phyloP scores from a whole-genome alignment of 2,113 vertebrate species.

The Aspidoscelis tigris region DNA sequence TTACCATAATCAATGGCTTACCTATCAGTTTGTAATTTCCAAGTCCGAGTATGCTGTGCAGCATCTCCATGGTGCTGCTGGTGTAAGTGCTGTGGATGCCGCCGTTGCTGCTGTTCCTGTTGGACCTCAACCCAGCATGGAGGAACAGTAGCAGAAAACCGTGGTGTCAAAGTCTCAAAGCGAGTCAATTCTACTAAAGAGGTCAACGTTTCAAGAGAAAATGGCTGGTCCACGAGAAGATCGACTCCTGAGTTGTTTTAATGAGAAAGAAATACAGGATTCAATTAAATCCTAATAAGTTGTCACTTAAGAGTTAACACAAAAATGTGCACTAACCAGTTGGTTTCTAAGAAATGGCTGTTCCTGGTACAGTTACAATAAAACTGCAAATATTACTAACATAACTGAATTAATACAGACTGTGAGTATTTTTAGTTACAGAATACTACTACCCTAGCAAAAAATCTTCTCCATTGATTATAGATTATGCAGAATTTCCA shows the following conservation, averaged over 20 bases:
- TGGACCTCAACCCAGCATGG: slow-evolving; percentile 99
- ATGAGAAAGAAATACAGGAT: not conserved
- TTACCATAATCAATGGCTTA: slow-evolving; percentile 38
- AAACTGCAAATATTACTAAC: not conserved
- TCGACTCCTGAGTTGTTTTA: slow-evolving; percentile 85
- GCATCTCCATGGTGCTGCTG: slow-evolving; percentile 98
- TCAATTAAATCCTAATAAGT: not conserved
- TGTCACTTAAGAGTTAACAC: not conserved
- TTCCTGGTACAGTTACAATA: not conserved
- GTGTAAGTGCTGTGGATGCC: slow-evolving; percentile 96
- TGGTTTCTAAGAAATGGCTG: not conserved
- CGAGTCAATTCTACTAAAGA: slow-evolving; percentile 95
- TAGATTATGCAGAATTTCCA: too few species aligned
- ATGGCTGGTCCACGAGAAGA: slow-evolving; percentile 92
- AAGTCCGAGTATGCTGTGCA: slow-evolving; percentile 96
- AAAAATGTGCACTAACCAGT: not conserved
- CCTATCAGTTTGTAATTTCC: slow-evolving; percentile 97
- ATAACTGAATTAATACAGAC: not conserved
- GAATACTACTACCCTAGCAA: not conserved
- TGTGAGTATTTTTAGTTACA: not conserved
- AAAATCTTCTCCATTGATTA: not conserved
- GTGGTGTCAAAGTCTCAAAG: slow-evolving; percentile 95
- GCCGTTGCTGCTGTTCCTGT: slow-evolving; percentile 96
- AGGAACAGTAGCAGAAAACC: slow-evolving; percentile 97
- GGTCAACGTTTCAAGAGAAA: slow-evolving; percentile 89